Evolutionary conservation across 2,888 invertebrate genomes (phyloP), one percentile per base, ranked within the genome.

Genomic region (Acanthoscelides obtectus): DNA sequence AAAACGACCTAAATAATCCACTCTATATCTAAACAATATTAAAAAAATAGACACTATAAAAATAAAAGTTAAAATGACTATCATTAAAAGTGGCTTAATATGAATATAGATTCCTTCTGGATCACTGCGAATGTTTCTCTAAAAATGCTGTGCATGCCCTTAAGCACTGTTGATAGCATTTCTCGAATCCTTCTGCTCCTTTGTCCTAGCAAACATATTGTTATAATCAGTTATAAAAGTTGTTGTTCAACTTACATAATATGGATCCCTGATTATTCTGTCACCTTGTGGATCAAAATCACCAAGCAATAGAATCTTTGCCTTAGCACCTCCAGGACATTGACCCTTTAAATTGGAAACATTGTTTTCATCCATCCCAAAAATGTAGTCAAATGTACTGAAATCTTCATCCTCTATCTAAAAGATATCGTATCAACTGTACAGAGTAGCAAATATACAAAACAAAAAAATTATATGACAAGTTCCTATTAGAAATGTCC

Each of bases 291-390:
- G 92, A 82, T 97, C 96, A 86, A 92, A 96, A 74, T 92, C 90
- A n/a, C 97, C 97, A 69, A 98, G 89, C 70, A 96, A 86, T 22
- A 94, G 87, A 65, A 97, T 86, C 82, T 92, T 89, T 0, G 96
- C 94, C 81, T 89, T 92, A 72, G 88, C 86, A 22, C 87, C 87
- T 70, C 87, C 84, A 0, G 94, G 94, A 45, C 92, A 90, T 78
- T 88, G 86, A 25, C 86, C 85, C 63, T 89, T 88, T 71, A 95
- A 85, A 77, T 92, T 90, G 6, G 83, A 84, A 86, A 98, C 95
- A 83, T 98, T 98, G 19, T 91, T 90, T 71, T 94, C 89, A 84
- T 98, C 98, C 97, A 98, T 98, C 6, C 97, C 98, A 87, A 98
- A 96, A 79, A 98, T 97, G 83, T 90, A 95, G 85, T 97, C 93